phyloP scores from a whole-genome alignment of 2,888 invertebrate genomes.

The Conops quadrifasciatus region DNA sequence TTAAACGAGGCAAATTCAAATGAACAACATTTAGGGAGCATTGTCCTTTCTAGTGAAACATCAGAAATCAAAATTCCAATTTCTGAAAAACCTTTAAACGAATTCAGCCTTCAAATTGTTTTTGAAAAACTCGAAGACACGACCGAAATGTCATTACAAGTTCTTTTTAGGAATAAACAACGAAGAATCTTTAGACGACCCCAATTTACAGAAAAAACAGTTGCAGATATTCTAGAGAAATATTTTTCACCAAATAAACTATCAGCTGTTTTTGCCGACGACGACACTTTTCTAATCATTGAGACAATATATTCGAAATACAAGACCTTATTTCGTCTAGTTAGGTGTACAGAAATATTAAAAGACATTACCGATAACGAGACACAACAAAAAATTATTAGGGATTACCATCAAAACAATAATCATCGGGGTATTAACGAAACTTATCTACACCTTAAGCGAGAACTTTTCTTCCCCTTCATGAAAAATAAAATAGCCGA shows the following conservation, averaged over 20 bases:
- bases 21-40: slow-evolving; percentile 33
- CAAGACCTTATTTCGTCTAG: no score
- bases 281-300: slow-evolving; percentile 30
- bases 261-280: slow-evolving; percentile 37
- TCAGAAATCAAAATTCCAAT: slow-evolving; percentile 29
- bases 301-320: slow-evolving; percentile 17
- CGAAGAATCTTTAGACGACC: no score
- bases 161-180: no score
- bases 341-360: slow-evolving; percentile 40
- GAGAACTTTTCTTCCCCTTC: not conserved
- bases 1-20: slow-evolving; percentile 33
- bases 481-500: no score
- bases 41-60: not conserved
- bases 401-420: no score
- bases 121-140: slow-evolving; percentile 33
- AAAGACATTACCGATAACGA: no score
- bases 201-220: slow-evolving; percentile 28
- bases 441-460: slow-evolving; percentile 27
- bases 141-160: no score
- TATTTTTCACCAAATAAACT: slow-evolving; percentile 35
- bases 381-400: no score
- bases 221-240: slow-evolving; percentile 37
- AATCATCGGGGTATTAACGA: slow-evolving; percentile 43
- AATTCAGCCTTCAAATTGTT: slow-evolving; percentile 40
- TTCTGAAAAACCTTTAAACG: slow-evolving; percentile 41